Evolutionary conservation across 2,113 vertebrate species (phyloP).

Genomic region (Tupaia chinensis): DNA sequence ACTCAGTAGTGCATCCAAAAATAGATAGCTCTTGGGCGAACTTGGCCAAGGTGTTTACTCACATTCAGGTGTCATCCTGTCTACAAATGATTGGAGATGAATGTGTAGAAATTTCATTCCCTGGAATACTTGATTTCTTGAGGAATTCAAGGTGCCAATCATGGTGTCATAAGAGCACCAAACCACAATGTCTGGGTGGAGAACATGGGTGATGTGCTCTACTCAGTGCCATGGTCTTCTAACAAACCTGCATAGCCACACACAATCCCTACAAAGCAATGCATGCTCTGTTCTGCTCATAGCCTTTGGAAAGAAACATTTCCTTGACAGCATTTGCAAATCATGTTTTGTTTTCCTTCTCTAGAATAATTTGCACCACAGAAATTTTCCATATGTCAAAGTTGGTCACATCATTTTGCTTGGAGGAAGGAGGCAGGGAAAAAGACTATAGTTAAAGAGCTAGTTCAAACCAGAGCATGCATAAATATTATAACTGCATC

Average conservation of each 20-base stretch:
- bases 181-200: neutral
- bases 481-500: slow-evolving; percentile 48
- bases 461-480: slow-evolving; percentile 37
- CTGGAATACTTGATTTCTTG: slow-evolving; percentile 23
- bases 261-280: neutral
- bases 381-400: slow-evolving; percentile 74
- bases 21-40: neutral
- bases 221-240: rapidly evolving
- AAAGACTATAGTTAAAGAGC: neutral
- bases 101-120: neutral
- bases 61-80: neutral
- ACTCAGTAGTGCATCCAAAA: neutral
- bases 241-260: neutral
- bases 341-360: slow-evolving; percentile 72
- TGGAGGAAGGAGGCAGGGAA: slow-evolving; percentile 10
- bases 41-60: neutral
- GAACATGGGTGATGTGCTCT: no score
- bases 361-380: slow-evolving; percentile 58
- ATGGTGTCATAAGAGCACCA: neutral
- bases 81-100: neutral
- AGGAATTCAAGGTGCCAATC: neutral
- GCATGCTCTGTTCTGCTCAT: neutral
- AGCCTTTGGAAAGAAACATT: slow-evolving; percentile 63
- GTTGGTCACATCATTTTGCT: slow-evolving; percentile 60
- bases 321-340: slow-evolving; percentile 72